phyloP scores from a whole-genome alignment of 2,797 vertebrate genomes.

The Potorous gilbertii region DNA sequence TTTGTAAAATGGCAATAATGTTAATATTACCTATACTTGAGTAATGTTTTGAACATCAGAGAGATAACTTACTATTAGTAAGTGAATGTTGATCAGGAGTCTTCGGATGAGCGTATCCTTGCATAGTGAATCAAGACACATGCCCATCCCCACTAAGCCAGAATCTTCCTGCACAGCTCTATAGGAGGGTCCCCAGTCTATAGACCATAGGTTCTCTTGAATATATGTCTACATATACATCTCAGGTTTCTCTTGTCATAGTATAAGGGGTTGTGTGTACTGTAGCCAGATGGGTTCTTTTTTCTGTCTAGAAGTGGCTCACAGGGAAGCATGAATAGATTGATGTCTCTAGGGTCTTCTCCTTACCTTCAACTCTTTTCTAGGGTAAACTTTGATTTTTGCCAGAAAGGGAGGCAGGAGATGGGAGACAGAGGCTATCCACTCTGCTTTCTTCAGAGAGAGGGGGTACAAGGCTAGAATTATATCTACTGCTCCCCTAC shows the following conservation, averaged over 20 bases:
- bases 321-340: background rate
- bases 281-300: background rate
- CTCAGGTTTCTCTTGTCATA: background rate
- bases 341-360: background rate
- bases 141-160: too few species aligned
- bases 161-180: too few species aligned
- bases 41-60: too few species aligned
- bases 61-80: too few species aligned
- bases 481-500: background rate
- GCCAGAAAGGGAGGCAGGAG: background rate
- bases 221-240: background rate
- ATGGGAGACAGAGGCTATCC: background rate
- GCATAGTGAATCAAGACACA: too few species aligned
- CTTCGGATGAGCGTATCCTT: too few species aligned
- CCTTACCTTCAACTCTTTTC: background rate
- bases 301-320: background rate
- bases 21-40: too few species aligned
- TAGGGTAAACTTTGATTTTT: background rate
- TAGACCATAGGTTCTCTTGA: too few species aligned
- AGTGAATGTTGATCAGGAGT: too few species aligned
- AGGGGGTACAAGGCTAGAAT: background rate
- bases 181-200: too few species aligned
- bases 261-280: background rate
- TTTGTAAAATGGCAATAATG: too few species aligned
- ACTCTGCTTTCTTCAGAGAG: background rate